Conservation (phyloP, 1,140 invertebrate species). For the Nautilus pompilius region DNA sequence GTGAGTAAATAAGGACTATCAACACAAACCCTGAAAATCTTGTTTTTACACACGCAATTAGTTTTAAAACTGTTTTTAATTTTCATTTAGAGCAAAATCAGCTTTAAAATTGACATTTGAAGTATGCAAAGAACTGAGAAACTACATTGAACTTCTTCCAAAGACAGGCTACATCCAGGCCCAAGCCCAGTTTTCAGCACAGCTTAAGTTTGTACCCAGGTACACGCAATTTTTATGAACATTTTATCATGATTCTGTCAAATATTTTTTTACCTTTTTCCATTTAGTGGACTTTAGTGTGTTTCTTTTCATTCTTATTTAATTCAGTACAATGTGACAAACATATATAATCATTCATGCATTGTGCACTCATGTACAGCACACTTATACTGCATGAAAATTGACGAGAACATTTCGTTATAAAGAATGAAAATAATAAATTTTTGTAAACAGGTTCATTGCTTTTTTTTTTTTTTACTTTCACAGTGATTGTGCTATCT, state of each 20-base stretch:
- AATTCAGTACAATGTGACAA: too few relatives aligned
- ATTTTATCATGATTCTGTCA: background rate
- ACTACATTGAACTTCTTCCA: constrained; percentile 53
- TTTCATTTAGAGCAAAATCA: constrained; percentile 44
- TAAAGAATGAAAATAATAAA: too few relatives aligned
- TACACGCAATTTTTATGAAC: constrained; percentile 11
- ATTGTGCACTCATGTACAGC: too few relatives aligned
- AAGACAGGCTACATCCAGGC: constrained; percentile 56
- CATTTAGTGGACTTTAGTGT: background rate
- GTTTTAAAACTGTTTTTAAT: background rate
- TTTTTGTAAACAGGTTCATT: too few relatives aligned
- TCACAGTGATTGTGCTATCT: too few relatives aligned
- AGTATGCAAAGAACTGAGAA: constrained; percentile 46
- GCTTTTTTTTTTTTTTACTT: too few relatives aligned
- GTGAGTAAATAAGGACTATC: too few relatives aligned
- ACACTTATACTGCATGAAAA: too few relatives aligned
- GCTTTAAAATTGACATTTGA: constrained; percentile 53
- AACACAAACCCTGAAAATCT: too few relatives aligned
- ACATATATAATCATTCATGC: too few relatives aligned
- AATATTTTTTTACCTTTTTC: background rate
- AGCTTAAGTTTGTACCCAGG: constrained; percentile 54
- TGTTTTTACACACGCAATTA: background rate
- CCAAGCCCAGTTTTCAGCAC: constrained; percentile 54
- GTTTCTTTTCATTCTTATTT: background rate
- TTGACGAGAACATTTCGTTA: too few relatives aligned